Evolutionary conservation across 2,113 vertebrate species (phyloP).

Genomic region (Mustela lutreola): DNA sequence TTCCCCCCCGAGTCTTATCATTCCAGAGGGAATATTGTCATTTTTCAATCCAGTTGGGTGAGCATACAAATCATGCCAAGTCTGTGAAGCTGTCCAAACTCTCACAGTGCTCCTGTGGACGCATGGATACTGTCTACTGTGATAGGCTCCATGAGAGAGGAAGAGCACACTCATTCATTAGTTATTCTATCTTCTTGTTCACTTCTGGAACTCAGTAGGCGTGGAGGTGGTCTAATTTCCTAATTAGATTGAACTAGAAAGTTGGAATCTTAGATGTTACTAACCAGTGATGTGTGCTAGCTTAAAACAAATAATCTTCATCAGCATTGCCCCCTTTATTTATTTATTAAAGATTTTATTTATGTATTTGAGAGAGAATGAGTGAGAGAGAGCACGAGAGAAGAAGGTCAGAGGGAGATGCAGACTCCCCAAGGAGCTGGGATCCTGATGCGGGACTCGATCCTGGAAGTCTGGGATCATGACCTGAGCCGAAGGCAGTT

Average conservation of each 20-base stretch:
- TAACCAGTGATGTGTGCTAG: background rate
- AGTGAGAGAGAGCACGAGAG: too few species aligned
- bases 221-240: background rate
- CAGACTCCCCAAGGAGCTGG: too few species aligned
- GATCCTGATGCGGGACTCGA: too few species aligned
- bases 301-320: background rate
- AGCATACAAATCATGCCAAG: background rate
- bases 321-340: background rate
- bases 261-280: background rate
- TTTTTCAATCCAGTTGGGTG: background rate
- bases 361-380: too few species aligned
- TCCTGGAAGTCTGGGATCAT: too few species aligned
- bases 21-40: background rate
- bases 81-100: background rate
- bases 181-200: background rate
- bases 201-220: background rate
- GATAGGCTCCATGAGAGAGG: background rate
- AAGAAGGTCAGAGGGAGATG: too few species aligned
- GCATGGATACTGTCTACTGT: rapidly evolving
- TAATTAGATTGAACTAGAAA: background rate
- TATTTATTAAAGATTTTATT: too few species aligned
- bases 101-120: background rate
- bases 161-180: background rate
- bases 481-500: too few species aligned
- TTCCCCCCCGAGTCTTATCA: background rate